Evolutionary conservation across 2,797 vertebrate genomes (phyloP).

Genomic region (Rhodeus uyekii): DNA sequence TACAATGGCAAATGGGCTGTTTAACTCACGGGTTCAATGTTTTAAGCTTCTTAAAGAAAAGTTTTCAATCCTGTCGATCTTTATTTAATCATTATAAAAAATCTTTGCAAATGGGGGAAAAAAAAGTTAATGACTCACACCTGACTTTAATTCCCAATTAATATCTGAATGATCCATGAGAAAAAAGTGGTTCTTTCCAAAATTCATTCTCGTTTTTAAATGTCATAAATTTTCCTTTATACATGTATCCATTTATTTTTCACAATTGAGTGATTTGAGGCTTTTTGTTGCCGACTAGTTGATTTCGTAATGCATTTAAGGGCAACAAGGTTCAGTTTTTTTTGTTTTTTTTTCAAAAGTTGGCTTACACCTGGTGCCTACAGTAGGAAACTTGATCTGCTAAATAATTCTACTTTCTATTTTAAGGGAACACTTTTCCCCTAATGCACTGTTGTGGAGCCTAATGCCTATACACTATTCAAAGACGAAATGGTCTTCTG

Average conservation of each 20-base stretch:
- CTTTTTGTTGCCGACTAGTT: background rate
- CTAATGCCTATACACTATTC: slow-evolving; percentile 71
- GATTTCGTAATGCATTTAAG: background rate
- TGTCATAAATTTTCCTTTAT: too few species aligned
- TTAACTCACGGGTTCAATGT: background rate
- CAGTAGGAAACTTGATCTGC: background rate
- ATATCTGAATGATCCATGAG: background rate
- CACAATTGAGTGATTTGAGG: background rate
- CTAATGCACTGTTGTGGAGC: slow-evolving; percentile 67
- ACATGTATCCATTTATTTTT: background rate
- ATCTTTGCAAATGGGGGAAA: background rate
- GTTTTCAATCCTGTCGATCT: background rate
- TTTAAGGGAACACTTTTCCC: slow-evolving; percentile 62
- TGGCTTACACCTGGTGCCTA: background rate
- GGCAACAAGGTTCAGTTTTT: background rate
- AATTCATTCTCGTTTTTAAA: background rate
- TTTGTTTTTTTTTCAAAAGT: background rate
- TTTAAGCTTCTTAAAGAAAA: slow-evolving; percentile 1
- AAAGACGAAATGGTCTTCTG: slow-evolving; percentile 66
- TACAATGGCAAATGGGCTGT: slow-evolving; percentile 38
- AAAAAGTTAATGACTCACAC: background rate
- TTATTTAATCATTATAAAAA: background rate
- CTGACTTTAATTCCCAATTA: background rate
- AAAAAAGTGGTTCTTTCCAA: background rate
- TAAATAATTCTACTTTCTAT: slow-evolving; percentile 51